Base-by-base conservation (phyloP, 2,797 vertebrate species). In the Buceros bicornis region DNA sequence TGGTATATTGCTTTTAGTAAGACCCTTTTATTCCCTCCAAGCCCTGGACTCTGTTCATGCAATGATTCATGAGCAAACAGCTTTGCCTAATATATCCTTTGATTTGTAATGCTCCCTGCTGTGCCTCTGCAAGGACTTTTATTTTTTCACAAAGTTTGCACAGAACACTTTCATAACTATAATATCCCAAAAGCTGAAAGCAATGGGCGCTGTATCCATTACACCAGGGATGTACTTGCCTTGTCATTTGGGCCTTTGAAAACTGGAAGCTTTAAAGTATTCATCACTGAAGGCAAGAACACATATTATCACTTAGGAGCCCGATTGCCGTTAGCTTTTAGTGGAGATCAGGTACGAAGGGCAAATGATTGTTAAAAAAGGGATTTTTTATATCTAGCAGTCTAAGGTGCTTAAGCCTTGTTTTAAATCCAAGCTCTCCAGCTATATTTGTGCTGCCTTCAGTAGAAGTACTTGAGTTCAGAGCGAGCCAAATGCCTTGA, bases 21-120 rank as follows among this genome's bases (percentile, higher is more conserved):
- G 96, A 89, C 83, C 93, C 86, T 95, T 96, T 96, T 80, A 92
- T 95, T 97, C 95, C 90, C 92, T 95, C 64, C 69, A 83, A 89
- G 83, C 78, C 82, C 90, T 96, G 97, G 97, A 95, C 64, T 94
- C 87, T 65, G 82, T 95, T 97, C 95, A 95, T 62, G 79, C 53
- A 87, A 77, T 96, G 97, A 97, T 86, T 97, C 97, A 97, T 84
- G 76, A 94, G 83, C 95, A 95, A 95, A 97, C 81, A 96, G 94
- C 93, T 90, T 92, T 94, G 71, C 93, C 94, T 81, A 97, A 94
- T 19, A 62, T 87, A 94, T 84, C 78, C 88, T 97, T 96, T 96
- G 93, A 94, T 95, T 96, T 95, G 94, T 74, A 95, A 92, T 85
- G 83, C 69, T 97, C 83, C 96, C 95, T 89, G 90, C 94, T 92